A percentile compares a stretch with the other conserved stretches of the same genome.
Conservation (phyloP, 2,888 invertebrate genomes). For the Melanchra persicariae region DNA sequence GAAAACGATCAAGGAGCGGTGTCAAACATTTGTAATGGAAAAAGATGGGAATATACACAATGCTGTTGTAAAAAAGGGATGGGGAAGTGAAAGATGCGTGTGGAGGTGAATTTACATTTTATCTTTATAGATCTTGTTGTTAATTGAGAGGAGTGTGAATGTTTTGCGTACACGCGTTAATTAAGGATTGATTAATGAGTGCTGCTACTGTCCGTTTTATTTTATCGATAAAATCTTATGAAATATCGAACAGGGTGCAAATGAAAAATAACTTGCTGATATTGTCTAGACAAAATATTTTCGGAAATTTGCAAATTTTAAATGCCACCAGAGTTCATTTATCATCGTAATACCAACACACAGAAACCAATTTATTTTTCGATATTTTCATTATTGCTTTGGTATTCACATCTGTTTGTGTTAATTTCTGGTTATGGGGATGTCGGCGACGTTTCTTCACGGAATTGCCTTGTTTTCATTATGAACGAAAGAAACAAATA, state of each 20-base stretch:
- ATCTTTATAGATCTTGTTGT: slow-evolving; percentile 82
- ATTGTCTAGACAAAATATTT: slow-evolving; percentile 5
- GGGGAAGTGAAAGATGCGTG: slow-evolving; percentile 72
- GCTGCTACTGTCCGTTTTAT: slow-evolving; percentile 78
- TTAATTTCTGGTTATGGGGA: slow-evolving; percentile 2
- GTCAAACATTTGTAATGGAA: slow-evolving; percentile 50
- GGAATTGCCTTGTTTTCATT: neutral
- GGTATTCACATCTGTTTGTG: neutral
- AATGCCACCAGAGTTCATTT: slow-evolving; percentile 46
- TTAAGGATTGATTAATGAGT: slow-evolving; percentile 86
- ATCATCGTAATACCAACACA: slow-evolving; percentile 18
- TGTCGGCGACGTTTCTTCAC: neutral
- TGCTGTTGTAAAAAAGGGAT: slow-evolving; percentile 66
- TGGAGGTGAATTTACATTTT: slow-evolving; percentile 80
- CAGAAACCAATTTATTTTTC: slow-evolving; percentile 40
- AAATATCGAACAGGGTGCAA: slow-evolving; percentile 59
- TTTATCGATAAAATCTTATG: slow-evolving; percentile 72
- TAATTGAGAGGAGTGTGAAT: slow-evolving; percentile 85
- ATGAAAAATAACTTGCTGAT: slow-evolving; percentile 12
- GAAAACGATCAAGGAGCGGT: slow-evolving; percentile 46
- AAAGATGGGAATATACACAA: slow-evolving; percentile 59
- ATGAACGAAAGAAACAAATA: neutral
- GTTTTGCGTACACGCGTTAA: slow-evolving; percentile 80
- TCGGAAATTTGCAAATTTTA: slow-evolving; percentile 19
- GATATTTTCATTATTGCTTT: slow-evolving; percentile 34